These are phyloP conservation scores for Meteorus colon DNA, from an alignment of 2,888 invertebrate species.

Conservation along the genomic window DNA sequence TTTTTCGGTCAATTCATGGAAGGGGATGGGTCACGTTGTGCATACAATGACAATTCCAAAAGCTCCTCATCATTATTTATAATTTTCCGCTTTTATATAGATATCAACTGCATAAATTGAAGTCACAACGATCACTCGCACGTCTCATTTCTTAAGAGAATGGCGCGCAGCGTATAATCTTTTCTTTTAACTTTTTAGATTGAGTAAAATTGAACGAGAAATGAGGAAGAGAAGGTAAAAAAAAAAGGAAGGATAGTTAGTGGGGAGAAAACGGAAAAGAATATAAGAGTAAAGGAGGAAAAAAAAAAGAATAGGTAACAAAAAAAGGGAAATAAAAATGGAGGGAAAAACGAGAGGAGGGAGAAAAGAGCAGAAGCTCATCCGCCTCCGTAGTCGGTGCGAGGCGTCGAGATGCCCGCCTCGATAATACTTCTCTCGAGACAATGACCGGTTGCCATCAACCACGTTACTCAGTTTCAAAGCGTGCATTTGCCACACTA, in stretches of 20 bases:
- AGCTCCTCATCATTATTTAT: constrained; percentile 70
- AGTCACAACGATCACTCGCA: constrained; percentile 27
- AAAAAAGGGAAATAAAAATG: constrained; percentile 34
- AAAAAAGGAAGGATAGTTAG: constrained; percentile 4
- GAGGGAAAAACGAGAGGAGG: constrained; percentile 29
- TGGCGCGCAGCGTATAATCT: constrained; percentile 48
- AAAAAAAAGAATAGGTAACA: constrained; percentile 45
- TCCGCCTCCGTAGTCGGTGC: constrained; percentile 64
- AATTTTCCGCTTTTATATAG: constrained; percentile 68
- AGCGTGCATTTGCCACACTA: constrained; percentile 57
- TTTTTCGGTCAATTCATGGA: constrained; percentile 20
- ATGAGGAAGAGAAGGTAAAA: constrained; percentile 26
- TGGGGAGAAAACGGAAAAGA: constrained; percentile 32
- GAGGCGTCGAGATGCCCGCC: constrained; percentile 64
- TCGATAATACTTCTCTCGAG: constrained; percentile 63
- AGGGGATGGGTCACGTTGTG: no score
- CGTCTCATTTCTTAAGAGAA: constrained; percentile 60
- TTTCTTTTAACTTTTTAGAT: constrained; percentile 48
- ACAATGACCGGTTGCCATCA: constrained; percentile 67
- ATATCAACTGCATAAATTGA: constrained; percentile 45
- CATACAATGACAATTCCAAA: constrained; percentile 33
- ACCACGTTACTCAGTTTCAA: constrained; percentile 58
- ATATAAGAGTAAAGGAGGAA: constrained; percentile 21
- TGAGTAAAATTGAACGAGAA: constrained; percentile 35
- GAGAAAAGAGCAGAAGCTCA: constrained; percentile 50